phyloP scores from a whole-genome alignment of 2,797 vertebrate species.

The Sebastolobus alascanus region DNA sequence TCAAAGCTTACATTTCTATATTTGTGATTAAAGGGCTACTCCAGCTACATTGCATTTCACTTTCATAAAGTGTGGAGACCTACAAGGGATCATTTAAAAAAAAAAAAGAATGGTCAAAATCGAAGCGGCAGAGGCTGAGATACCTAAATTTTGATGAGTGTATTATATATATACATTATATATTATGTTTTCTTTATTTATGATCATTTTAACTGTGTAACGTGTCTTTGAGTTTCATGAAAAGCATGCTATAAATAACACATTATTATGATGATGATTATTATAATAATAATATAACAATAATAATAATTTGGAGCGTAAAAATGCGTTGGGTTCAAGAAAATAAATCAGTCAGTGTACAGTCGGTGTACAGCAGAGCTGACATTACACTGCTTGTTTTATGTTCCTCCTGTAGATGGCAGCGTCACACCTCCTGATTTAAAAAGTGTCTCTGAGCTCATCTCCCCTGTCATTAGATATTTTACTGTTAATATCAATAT shows the following conservation, averaged over 20 bases:
- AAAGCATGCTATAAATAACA: too few relatives aligned
- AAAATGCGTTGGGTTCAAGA: too few relatives aligned
- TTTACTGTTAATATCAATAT: background rate
- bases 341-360: too few relatives aligned
- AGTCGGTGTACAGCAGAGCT: background rate
- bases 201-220: too few relatives aligned
- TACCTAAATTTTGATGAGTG: too few relatives aligned
- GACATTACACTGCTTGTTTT: background rate
- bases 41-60: background rate
- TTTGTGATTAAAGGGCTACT: background rate
- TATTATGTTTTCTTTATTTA: too few relatives aligned
- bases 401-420: slow-evolving; percentile 71
- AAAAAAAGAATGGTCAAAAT: background rate
- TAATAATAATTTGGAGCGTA: too few relatives aligned
- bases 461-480: slow-evolving; percentile 5
- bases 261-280: too few relatives aligned
- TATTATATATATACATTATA: too few relatives aligned
- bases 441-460: background rate
- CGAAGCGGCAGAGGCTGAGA: background rate
- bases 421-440: slow-evolving; percentile 65
- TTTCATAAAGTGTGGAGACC: background rate
- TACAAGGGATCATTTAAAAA: too few relatives aligned
- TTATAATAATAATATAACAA: too few relatives aligned
- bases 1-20: background rate
- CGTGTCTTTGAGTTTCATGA: too few relatives aligned